Evolutionary conservation across 2,888 invertebrate species (phyloP), one percentile per base, ranked within the genome.

Genomic region (Drosophila seclusa): DNA sequence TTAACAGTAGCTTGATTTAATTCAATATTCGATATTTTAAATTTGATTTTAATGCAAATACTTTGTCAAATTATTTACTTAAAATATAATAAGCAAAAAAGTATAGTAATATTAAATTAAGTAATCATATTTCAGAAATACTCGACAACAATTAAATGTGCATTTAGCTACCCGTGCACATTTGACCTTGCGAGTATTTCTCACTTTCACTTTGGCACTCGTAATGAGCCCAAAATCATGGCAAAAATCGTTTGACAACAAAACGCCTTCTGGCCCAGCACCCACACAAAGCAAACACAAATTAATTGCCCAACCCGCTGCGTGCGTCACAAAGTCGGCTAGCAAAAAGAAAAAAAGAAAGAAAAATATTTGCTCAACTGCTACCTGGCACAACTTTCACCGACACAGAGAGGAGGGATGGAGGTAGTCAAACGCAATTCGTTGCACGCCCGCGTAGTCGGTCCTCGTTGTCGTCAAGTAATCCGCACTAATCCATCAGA

Each of bases 401-500:
- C 67, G 18, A 31, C 10, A 21, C 34, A 45, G 13, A 7, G 34
- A 4, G 40, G 13, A 27, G 52, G 27, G 21, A 16, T 8, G 16
- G 16, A 16, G 45, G 24, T 38, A 52, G 27, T 31, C 38, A 21
- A 29, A 32, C 7, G 65, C 31, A 36, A 64, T 64, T 65, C 36
- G 60, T 61, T 63, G 63, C 62, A 63, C 63, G 38, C 67, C 65
- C 48, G 67, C 65, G 40, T 24, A 36, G 52, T n/a, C 13, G 29
- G 36, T 38, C 27, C 32, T 34, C 54, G 36, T 24, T 48, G 53
- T 59, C 57, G 72, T 58, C 66, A 21, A 55, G 54, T 83, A 86
- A 81, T 83, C 81, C 84, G 72, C 78, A 68, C 83, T 88, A 86
- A 90, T 90, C 88, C 90, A 70, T 89, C 83, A 77, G 70, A 52